A percentile compares a stretch with the other conserved stretches of the same genome.
These are phyloP conservation scores for Halictus ligatus DNA, from an alignment of 2,888 invertebrate genomes.

Conservation along the genomic window DNA sequence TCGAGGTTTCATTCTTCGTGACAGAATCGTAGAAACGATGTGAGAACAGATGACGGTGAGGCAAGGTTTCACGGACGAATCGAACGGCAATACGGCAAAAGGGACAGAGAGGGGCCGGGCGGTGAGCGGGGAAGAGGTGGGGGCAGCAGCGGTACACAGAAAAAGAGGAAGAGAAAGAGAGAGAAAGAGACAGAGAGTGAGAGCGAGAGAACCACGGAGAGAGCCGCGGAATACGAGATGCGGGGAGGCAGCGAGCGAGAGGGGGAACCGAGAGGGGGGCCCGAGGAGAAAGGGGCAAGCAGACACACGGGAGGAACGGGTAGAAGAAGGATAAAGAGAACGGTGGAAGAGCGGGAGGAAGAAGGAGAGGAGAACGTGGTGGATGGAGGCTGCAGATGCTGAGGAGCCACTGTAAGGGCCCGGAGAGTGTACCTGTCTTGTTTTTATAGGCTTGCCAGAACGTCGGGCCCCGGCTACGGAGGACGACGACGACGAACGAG, in stretches of 20 bases:
- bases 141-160: constrained; percentile 4
- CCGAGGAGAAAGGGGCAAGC: neutral
- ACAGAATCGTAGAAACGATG: constrained; percentile 74
- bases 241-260: constrained; percentile 23
- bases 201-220: constrained; percentile 12
- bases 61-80: constrained; percentile 71
- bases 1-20: constrained; percentile 70
- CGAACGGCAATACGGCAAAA: constrained; percentile 66
- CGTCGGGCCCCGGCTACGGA: constrained; percentile 78
- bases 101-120: constrained; percentile 15
- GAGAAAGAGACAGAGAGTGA: constrained; percentile 12
- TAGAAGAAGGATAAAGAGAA: constrained; percentile 44
- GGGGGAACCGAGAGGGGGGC: constrained; percentile 23
- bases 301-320: constrained; percentile 23
- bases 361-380: constrained; percentile 72
- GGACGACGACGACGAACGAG: constrained; percentile 63
- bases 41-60: constrained; percentile 72
- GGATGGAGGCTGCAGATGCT: constrained; percentile 80
- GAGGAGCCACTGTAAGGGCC: constrained; percentile 83
- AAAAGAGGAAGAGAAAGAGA: neutral
- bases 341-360: constrained; percentile 60
- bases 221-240: constrained; percentile 21
- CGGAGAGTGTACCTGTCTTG: constrained; percentile 84
- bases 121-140: neutral
- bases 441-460: constrained; percentile 83